A percentile compares a stretch with the other conserved stretches of the same genome.
Evolutionary conservation across 2,113 vertebrate genomes (phyloP).

Genomic region (Cebus imitator): DNA sequence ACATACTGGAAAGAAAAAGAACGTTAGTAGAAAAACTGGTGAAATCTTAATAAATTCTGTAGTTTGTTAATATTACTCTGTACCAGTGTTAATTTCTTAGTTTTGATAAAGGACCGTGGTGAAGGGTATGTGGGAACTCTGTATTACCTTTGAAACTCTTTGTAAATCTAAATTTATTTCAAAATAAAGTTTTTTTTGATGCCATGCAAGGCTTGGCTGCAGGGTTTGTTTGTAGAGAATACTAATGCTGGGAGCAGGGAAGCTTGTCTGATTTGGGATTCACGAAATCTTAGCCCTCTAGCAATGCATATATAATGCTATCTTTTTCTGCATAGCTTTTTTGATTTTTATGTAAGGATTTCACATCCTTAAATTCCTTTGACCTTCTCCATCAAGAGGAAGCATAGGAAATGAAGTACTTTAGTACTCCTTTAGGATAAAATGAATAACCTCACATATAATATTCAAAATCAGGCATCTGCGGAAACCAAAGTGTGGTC

Average conservation of each 20-base stretch:
- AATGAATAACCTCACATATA: neutral
- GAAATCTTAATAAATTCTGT: neutral
- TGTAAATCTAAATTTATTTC: neutral
- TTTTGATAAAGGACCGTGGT: neutral
- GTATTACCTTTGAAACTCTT: neutral
- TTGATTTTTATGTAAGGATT: neutral
- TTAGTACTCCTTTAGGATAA: neutral
- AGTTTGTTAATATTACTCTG: neutral
- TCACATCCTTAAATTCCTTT: neutral
- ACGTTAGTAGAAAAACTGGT: neutral
- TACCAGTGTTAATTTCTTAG: neutral
- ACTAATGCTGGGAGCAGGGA: neutral
- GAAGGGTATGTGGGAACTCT: neutral
- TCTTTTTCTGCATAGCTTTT: neutral
- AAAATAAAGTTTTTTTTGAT: neutral
- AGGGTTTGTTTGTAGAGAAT: neutral
- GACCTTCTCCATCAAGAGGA: neutral
- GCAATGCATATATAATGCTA: neutral
- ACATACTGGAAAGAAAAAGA: neutral
- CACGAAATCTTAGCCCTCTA: neutral
- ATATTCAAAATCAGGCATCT: neutral
- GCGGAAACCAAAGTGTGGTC: neutral
- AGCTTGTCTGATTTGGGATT: neutral
- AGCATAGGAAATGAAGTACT: neutral
- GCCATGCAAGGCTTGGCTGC: neutral